Percentiles rank a stretch among this genome's conserved stretches.
Evolutionary conservation across 1,140 invertebrate species (phyloP).

Genomic region (Zaprionus tsacasi): DNA sequence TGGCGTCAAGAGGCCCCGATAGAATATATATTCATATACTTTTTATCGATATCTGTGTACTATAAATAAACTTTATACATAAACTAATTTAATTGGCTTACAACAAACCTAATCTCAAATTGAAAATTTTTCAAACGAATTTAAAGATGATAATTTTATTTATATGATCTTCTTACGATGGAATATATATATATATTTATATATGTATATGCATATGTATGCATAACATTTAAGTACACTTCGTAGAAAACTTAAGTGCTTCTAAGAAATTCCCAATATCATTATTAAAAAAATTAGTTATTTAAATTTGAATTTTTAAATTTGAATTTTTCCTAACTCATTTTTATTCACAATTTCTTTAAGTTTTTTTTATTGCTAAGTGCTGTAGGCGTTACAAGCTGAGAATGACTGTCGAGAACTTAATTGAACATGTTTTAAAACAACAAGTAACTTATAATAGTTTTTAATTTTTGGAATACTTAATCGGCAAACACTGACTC

Average conservation of each 20-base stretch:
- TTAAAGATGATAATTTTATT: not conserved
- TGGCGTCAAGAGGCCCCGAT: slow-evolving; percentile 57
- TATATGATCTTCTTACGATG: not conserved
- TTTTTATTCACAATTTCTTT: not conserved
- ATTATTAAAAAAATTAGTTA: not conserved
- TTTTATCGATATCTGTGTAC: not conserved
- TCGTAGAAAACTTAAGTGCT: no score
- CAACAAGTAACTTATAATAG: not conserved
- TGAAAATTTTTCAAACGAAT: not conserved
- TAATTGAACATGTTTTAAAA: not conserved
- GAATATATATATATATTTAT: no score
- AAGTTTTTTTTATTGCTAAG: not conserved
- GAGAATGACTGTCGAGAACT: no score
- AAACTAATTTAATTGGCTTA: slow-evolving; percentile 3
- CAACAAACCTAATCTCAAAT: not conserved
- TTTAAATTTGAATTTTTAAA: not conserved
- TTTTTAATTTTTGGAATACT: not conserved
- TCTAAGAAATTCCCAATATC: not conserved
- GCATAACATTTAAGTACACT: not conserved
- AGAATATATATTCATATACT: not conserved
- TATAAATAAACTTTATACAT: not conserved
- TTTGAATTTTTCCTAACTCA: not conserved
- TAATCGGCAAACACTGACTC: not conserved
- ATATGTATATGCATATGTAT: no score
- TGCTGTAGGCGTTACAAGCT: no score